These are phyloP conservation scores for Balaenoptera acutorostrata DNA, from an alignment of 2,113 vertebrate genomes.

Conservation along the genomic window DNA sequence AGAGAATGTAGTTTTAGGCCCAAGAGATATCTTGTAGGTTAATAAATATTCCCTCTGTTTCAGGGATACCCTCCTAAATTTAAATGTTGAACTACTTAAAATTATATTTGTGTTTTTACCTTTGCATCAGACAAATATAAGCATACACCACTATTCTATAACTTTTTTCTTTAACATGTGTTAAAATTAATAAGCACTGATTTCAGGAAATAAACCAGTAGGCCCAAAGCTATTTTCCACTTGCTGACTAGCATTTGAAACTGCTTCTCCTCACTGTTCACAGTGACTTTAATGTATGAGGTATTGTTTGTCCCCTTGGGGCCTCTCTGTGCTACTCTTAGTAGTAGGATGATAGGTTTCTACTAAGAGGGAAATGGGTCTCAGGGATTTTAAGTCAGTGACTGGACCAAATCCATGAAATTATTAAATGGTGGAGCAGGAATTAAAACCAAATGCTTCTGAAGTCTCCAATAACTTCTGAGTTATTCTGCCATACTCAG, in stretches of 20 bases:
- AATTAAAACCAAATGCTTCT: background rate
- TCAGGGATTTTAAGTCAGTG: background rate
- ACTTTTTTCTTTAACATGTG: background rate
- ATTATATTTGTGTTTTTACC: background rate
- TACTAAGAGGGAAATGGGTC: background rate
- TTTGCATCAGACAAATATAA: background rate
- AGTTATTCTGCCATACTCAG: background rate
- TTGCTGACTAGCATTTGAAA: background rate
- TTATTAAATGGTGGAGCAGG: background rate
- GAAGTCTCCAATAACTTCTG: background rate
- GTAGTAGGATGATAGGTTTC: background rate
- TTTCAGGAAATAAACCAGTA: background rate
- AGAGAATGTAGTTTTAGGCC: conserved; percentile 17
- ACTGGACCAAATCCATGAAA: background rate
- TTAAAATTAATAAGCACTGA: background rate
- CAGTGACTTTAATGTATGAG: background rate
- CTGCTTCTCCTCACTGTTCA: background rate
- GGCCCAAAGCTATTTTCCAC: background rate
- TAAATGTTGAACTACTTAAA: background rate
- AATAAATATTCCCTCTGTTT: background rate
- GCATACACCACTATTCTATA: background rate
- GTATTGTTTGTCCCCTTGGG: background rate
- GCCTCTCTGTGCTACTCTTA: background rate
- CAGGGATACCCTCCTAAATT: background rate
- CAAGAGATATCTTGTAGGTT: background rate